A percentile compares a stretch with the other conserved stretches of the same genome.
Conservation (phyloP, 2,888 invertebrate species). For the Archaeoteleia sp. region DNA sequence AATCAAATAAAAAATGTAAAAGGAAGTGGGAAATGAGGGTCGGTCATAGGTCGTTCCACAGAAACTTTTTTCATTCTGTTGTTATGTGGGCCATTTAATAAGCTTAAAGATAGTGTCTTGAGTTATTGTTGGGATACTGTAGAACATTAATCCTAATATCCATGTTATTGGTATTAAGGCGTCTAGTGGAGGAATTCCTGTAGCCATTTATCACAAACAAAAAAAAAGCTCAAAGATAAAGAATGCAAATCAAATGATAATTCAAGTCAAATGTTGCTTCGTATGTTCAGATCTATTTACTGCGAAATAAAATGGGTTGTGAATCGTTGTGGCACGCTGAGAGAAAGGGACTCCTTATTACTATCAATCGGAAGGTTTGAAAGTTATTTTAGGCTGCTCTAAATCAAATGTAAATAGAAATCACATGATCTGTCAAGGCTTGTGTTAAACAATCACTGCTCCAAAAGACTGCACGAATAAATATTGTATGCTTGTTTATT, state of each 20-base stretch:
- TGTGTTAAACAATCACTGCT: conserved; percentile 54
- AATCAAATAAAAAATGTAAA: too few relatives aligned
- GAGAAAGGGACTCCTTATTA: conserved; percentile 1
- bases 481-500: conserved; percentile 17
- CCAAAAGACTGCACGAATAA: conserved; percentile 24
- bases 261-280: too few relatives aligned
- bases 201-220: too few relatives aligned
- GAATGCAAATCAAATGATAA: too few relatives aligned
- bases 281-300: too few relatives aligned
- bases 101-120: background rate
- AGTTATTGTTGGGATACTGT: background rate
- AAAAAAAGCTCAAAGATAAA: too few relatives aligned
- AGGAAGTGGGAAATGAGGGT: conserved; percentile 10
- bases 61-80: conserved; percentile 10
- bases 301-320: background rate
- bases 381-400: conserved; percentile 31
- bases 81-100: background rate
- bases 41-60: conserved; percentile 6
- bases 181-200: too few relatives aligned
- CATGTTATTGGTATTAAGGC: too few relatives aligned
- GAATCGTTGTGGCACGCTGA: conserved; percentile 4
- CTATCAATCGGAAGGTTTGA: conserved; percentile 27
- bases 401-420: conserved; percentile 61
- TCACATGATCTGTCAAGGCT: conserved; percentile 60
- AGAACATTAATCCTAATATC: too few relatives aligned